These are phyloP conservation scores for Phortica magna DNA, from an alignment of 2,888 invertebrate genomes.

Conservation along the genomic window DNA sequence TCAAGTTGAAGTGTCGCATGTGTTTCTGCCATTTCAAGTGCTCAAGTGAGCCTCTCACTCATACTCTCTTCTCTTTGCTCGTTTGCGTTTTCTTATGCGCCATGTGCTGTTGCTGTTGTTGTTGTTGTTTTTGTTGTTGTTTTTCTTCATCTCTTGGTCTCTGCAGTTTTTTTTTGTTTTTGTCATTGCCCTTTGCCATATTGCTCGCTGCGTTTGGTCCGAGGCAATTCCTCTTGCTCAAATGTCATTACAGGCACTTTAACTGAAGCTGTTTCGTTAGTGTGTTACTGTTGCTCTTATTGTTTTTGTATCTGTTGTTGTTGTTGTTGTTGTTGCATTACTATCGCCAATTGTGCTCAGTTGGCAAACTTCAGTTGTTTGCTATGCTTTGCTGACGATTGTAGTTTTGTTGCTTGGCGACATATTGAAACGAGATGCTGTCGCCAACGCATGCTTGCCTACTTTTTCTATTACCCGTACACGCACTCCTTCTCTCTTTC, in stretches of 20 bases:
- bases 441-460: not conserved
- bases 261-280: slow-evolving; percentile 33
- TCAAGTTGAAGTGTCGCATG: slow-evolving; percentile 58
- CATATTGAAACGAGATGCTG: slow-evolving; percentile 17
- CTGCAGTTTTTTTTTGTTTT: not conserved
- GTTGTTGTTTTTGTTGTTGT: not conserved
- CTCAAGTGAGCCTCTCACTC: slow-evolving; percentile 3
- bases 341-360: not conserved
- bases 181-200: slow-evolving; percentile 26
- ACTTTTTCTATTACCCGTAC: not conserved
- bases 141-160: not conserved
- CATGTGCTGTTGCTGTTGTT: not conserved
- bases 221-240: slow-evolving; percentile 33
- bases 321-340: not conserved
- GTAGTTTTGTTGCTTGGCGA: slow-evolving; percentile 19
- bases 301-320: not conserved
- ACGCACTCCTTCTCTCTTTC: not conserved
- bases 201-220: not conserved
- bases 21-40: slow-evolving; percentile 59
- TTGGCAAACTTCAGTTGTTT: not conserved
- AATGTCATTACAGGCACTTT: slow-evolving; percentile 28
- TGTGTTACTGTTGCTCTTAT: slow-evolving; percentile 13
- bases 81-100: not conserved
- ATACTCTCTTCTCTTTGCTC: not conserved
- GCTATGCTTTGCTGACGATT: not conserved